phyloP scores from a whole-genome alignment of 2,888 invertebrate species.

The Teinopalpus imperialis region DNA sequence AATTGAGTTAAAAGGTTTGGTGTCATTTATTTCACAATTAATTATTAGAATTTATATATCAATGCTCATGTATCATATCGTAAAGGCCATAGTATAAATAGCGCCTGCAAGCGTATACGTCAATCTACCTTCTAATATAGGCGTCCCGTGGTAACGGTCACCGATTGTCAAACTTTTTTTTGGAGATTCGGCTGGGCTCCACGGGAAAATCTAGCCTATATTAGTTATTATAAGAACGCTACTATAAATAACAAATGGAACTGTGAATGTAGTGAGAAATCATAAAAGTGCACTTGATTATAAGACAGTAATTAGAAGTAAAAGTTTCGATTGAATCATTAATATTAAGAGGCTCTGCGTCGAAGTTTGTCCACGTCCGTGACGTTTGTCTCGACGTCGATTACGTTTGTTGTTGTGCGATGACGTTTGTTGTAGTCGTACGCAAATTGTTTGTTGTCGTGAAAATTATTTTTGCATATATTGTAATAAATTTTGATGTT shows the following conservation, averaged over 20 bases:
- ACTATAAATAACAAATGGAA: slow-evolving; percentile 49
- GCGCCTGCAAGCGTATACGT: slow-evolving; percentile 36
- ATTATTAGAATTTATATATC: slow-evolving; percentile 8
- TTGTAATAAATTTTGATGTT: slow-evolving; percentile 16
- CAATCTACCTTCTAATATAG: slow-evolving; percentile 20
- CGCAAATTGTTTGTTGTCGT: slow-evolving; percentile 1
- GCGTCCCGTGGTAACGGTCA: slow-evolving; percentile 28
- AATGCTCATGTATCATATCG: slow-evolving; percentile 40
- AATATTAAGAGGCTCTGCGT: slow-evolving; percentile 13
- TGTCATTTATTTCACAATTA: slow-evolving; percentile 16
- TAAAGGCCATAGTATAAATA: slow-evolving; percentile 24
- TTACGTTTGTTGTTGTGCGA: too few relatives aligned
- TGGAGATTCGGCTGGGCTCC: slow-evolving; percentile 19
- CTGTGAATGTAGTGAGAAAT: slow-evolving; percentile 65
- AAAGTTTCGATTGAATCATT: slow-evolving; percentile 21
- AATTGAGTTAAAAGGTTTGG: slow-evolving; percentile 9
- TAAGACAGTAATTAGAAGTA: slow-evolving; percentile 35
- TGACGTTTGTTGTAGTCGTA: neutral
- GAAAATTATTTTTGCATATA: slow-evolving; percentile 7
- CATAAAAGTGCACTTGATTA: slow-evolving; percentile 74
- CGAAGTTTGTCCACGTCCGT: too few relatives aligned
- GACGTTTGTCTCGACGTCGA: too few relatives aligned
- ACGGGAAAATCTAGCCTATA: slow-evolving; percentile 35
- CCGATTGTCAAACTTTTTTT: slow-evolving; percentile 32
- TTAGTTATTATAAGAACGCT: slow-evolving; percentile 42